A percentile compares a stretch with the other conserved stretches of the same genome.
Conservation (phyloP, 2,888 invertebrate genomes). For the Drosophila eohydei region DNA sequence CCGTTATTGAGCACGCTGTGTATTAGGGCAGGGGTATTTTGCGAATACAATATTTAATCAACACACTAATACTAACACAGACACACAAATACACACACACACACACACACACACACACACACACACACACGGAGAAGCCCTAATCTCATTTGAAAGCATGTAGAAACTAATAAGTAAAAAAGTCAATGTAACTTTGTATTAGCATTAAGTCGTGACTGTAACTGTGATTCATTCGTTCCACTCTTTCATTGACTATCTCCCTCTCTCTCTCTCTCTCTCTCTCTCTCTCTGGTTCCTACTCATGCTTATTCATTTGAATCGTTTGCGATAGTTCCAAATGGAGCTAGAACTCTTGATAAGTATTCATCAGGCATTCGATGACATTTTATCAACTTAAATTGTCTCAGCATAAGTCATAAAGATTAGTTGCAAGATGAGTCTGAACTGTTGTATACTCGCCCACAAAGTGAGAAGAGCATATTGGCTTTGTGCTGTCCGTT, state of each 20-base stretch:
- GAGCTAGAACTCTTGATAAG: not conserved
- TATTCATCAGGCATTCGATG: not conserved
- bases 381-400: not conserved
- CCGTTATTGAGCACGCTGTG: conserved; percentile 13
- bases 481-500: no score
- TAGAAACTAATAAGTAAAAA: conserved; percentile 1
- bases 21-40: not conserved
- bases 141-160: conserved; percentile 5
- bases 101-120: not conserved
- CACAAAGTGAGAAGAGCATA: not conserved
- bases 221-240: not conserved
- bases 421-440: no score
- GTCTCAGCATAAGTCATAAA: not conserved
- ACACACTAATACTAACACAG: not conserved
- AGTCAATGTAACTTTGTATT: not conserved
- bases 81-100: not conserved
- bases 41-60: not conserved
- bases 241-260: not conserved
- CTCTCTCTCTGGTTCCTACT: not conserved
- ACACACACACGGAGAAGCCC: not conserved
- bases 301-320: not conserved
- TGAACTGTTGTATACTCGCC: not conserved
- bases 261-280: not conserved
- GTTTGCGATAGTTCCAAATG: not conserved
- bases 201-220: conserved; percentile 4